Base-by-base conservation (phyloP, 1,140 invertebrate species). In the Pogonus chalceus region DNA sequence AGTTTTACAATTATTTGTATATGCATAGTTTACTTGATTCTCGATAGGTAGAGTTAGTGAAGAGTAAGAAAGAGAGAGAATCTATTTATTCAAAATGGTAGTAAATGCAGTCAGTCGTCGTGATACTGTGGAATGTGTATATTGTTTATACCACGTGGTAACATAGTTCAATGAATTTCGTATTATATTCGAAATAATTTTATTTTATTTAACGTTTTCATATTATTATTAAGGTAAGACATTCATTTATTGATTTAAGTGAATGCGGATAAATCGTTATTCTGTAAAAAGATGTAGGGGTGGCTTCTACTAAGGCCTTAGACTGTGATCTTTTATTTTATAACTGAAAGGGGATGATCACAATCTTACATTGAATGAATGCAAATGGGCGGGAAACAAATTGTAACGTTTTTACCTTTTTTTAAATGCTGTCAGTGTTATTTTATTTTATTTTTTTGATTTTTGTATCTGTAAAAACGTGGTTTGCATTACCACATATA, bases 371-470 rank as follows among this genome's bases (percentile, higher is more conserved):
- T 3, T 12, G 7, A 18, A 4, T 3, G 9, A 43, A 43, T 43
- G 37, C 37, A 43, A 43, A 43, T 43, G 37, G 37, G 37, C 37
- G 37, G 37, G 37, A 43, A 43, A 43, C 18, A 43, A 4, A 43
- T 43, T 43, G 18, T 43, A n/a, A n/a, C n/a, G n/a, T n/a, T n/a
- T n/a, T n/a, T n/a, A n/a, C 26, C 14, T 4, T 31, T 4, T 31
- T 7, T 31, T 31, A 31, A 7, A 31, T 31, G 26, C 4, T 7
- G 26, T 31, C 26, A 31, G 4, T 31, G 26, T 31, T 31, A 7
- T 31, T 31, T n/a, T n/a, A n/a, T n/a, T n/a, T n/a, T n/a, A n/a
- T n/a, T n/a, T n/a, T n/a, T n/a, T n/a, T n/a, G n/a, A n/a, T n/a
- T n/a, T n/a, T n/a, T n/a, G n/a, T n/a, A n/a, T n/a, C n/a, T n/a